phyloP scores from a whole-genome alignment of 2,797 vertebrate species.

The Aeoliscus strigatus region DNA sequence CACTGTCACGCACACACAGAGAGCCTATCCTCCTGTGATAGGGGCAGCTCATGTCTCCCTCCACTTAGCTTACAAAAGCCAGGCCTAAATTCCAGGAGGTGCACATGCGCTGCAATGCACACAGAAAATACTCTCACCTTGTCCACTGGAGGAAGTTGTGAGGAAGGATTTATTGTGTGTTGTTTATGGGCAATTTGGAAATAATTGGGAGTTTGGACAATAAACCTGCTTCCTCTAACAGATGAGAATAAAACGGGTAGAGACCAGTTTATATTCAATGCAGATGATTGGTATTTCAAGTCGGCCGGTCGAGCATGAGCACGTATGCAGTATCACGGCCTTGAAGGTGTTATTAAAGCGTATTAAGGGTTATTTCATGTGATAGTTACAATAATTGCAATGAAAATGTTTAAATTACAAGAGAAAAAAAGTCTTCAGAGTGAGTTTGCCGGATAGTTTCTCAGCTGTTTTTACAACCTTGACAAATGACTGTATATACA shows the following conservation, averaged over 20 bases:
- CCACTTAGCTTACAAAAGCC: constrained; percentile 55
- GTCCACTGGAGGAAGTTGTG: constrained; percentile 36
- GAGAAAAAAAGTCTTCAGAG: constrained; percentile 39
- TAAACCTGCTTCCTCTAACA: no score
- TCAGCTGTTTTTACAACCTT: constrained; percentile 61
- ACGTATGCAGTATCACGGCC: constrained; percentile 22
- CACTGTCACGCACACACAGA: constrained; percentile 9
- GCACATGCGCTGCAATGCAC: constrained; percentile 4
- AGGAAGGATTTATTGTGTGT: constrained; percentile 45
- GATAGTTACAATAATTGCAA: constrained; percentile 38
- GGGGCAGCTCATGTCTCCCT: constrained; percentile 42
- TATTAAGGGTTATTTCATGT: constrained; percentile 26
- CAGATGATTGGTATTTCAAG: no score
- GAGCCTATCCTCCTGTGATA: constrained; percentile 27
- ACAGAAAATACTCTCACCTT: constrained; percentile 30
- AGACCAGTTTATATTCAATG: no score
- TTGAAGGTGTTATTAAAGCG: constrained; percentile 46
- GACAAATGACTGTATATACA: constrained; percentile 61
- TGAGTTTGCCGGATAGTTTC: constrained; percentile 35
- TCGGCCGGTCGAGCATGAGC: constrained; percentile 34
- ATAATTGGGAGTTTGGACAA: constrained; percentile 46
- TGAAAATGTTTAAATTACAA: constrained; percentile 49
- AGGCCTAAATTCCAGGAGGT: constrained; percentile 46
- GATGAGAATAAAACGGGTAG: no score
- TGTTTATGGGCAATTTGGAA: constrained; percentile 31